Percentiles rank a stretch among this genome's conserved stretches.
Evolutionary conservation across 2,797 vertebrate species (phyloP).

Genomic region (Orientallactaga sibirica): DNA sequence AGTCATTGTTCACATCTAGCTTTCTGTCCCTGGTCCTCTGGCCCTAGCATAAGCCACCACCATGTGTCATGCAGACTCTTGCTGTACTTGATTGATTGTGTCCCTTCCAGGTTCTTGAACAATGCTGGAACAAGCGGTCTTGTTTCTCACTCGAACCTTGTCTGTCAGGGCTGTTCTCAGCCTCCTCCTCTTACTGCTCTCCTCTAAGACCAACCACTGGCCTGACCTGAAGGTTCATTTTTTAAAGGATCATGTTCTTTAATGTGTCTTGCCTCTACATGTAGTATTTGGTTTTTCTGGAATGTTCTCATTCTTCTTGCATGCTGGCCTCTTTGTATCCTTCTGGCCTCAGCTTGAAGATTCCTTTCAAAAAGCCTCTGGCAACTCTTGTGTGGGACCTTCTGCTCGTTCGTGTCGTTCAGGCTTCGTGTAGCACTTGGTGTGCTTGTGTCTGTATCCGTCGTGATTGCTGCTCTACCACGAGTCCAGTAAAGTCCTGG

Average conservation of each 20-base stretch:
- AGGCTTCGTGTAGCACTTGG: background rate
- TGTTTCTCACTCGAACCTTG: background rate
- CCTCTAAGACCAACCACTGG: background rate
- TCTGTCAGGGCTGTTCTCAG: background rate
- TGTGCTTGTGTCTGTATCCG: background rate
- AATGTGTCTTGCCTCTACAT: background rate
- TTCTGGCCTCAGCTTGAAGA: slow-evolving; percentile 4
- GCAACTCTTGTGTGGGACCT: background rate
- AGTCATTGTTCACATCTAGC: background rate
- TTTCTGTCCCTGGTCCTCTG: background rate
- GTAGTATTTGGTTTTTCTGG: background rate
- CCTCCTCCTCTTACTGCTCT: background rate
- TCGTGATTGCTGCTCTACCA: background rate
- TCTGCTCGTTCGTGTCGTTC: background rate
- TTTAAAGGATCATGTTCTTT: background rate
- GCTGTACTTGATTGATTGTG: background rate
- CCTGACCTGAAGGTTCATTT: background rate
- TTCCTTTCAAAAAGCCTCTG: background rate
- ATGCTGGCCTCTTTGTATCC: background rate
- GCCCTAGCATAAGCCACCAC: background rate
- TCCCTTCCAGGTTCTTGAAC: background rate
- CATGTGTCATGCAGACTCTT: background rate
- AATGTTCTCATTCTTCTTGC: background rate
- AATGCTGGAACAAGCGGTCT: background rate
- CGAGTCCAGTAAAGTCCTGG: background rate